Evolutionary conservation across 2,797 vertebrate genomes (phyloP).

Genomic region (Rhynchonycteris naso): DNA sequence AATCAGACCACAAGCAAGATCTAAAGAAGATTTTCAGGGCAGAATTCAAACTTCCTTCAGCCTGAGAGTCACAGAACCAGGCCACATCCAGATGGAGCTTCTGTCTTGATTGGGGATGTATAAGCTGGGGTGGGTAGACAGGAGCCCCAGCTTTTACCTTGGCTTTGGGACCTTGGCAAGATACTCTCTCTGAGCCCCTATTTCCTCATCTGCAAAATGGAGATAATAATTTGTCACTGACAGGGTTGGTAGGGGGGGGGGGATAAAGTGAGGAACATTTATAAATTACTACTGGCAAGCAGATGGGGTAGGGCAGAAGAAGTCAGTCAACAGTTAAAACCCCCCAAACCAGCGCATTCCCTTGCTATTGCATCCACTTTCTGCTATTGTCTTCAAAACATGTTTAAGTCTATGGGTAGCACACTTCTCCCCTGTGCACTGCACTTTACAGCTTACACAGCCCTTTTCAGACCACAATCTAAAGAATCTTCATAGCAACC

Average conservation of each 20-base stretch:
- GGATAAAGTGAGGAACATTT: background rate
- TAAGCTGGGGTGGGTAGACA: background rate
- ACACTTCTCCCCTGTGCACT: background rate
- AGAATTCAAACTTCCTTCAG: conserved; percentile 1
- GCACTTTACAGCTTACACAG: background rate
- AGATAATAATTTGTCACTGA: background rate
- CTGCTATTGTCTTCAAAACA: background rate
- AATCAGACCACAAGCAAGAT: conserved; percentile 17
- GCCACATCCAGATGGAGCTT: background rate
- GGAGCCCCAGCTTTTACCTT: background rate
- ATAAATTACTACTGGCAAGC: background rate
- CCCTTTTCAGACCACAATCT: background rate
- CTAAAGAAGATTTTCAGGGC: background rate
- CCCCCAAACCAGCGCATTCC: background rate
- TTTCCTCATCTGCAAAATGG: conserved; percentile 43
- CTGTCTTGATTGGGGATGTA: background rate
- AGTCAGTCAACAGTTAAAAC: background rate
- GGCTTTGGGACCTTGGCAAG: background rate
- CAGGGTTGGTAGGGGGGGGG: background rate
- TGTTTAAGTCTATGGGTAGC: background rate
- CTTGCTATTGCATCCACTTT: background rate
- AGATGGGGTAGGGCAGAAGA: background rate
- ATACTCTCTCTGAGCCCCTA: background rate
- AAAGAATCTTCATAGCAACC: background rate
- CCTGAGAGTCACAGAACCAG: background rate